These are phyloP conservation scores for Chaetodon auriga DNA, from an alignment of 2,113 vertebrate genomes.

Conservation along the genomic window DNA sequence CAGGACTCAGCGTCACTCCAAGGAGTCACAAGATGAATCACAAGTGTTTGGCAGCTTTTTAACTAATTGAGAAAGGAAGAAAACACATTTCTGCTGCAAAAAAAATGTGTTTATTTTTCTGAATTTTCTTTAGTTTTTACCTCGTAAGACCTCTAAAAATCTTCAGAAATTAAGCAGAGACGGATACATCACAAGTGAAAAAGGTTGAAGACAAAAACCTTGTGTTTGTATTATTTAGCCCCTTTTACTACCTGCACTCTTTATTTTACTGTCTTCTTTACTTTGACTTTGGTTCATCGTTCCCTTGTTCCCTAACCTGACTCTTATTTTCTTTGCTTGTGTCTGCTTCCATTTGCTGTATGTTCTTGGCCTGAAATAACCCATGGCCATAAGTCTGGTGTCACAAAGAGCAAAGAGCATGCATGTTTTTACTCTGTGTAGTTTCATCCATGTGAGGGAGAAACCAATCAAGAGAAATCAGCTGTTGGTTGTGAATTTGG, in stretches of 20 bases:
- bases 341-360: not conserved
- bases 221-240: not conserved
- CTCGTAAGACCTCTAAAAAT: not conserved
- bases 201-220: not conserved
- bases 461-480: constrained; percentile 41
- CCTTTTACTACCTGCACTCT: not conserved
- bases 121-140: not conserved
- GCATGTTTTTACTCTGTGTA: not conserved
- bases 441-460: constrained; percentile 9
- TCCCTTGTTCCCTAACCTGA: not conserved
- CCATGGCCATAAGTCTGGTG: not conserved
- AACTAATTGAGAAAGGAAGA: not conserved
- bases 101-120: not conserved
- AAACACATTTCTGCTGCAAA: not conserved
- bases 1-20: too few species aligned
- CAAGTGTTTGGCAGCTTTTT: not conserved
- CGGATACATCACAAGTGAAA: not conserved
- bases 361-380: not conserved
- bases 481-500: constrained; percentile 29
- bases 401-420: constrained; percentile 13
- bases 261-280: not conserved
- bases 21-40: not conserved
- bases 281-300: not conserved
- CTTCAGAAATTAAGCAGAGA: not conserved
- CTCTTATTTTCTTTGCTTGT: not conserved